A percentile compares a stretch with the other conserved stretches of the same genome.
Evolutionary conservation across 2,888 invertebrate genomes (phyloP).

Genomic region (Mactromeris polynyma): DNA sequence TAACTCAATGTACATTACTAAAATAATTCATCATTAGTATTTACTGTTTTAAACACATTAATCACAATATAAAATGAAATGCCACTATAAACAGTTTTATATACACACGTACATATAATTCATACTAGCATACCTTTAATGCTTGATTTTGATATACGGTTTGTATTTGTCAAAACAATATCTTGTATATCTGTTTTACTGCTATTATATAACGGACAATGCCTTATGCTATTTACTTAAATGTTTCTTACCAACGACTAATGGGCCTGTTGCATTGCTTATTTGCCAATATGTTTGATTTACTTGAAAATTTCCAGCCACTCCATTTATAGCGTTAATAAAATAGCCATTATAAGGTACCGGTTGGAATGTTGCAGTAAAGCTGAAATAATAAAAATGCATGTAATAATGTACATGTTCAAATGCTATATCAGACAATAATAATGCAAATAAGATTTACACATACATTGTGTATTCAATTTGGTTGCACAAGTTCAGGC

Average conservation of each 20-base stretch:
- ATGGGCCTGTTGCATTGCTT: not conserved
- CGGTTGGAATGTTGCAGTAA: not conserved
- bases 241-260: not conserved
- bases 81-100: no score
- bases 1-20: no score
- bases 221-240: not conserved
- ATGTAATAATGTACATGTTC: no score
- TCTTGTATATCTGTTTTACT: not conserved
- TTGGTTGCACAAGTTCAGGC: no score
- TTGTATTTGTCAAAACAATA: not conserved
- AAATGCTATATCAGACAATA: no score
- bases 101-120: not conserved
- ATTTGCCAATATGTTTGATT: not conserved
- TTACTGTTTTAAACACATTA: no score
- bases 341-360: not conserved
- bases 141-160: not conserved
- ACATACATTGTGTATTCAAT: no score
- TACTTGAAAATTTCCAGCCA: not conserved
- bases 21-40: no score
- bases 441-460: no score
- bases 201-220: not conserved
- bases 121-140: not conserved
- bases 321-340: not conserved
- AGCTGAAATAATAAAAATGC: not conserved
- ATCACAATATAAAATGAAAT: no score